Evolutionary conservation across 2,113 vertebrate species (phyloP).

Genomic region (Dryoscopus gambensis): DNA sequence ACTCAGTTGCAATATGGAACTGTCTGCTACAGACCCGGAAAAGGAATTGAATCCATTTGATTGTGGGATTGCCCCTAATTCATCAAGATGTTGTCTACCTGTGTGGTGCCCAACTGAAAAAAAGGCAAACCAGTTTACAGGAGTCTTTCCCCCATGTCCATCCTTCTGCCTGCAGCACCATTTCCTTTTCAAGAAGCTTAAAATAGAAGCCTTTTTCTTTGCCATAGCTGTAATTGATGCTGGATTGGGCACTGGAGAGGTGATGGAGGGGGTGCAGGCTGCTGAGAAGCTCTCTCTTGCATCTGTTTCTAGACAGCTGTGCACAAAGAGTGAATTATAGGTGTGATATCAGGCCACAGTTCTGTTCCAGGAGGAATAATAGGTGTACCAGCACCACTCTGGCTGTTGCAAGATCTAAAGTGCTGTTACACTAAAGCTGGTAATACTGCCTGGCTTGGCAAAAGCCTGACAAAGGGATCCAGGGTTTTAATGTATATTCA

Average conservation of each 20-base stretch:
- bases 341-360: not conserved
- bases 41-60: not conserved
- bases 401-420: slow-evolving; percentile 1
- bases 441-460: not conserved
- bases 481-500: not conserved
- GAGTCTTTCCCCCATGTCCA: not conserved
- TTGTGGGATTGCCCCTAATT: not conserved
- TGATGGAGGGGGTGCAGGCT: not conserved
- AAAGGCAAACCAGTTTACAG: not conserved
- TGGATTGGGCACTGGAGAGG: not conserved
- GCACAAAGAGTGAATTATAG: not conserved
- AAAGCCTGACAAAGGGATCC: not conserved
- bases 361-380: slow-evolving; percentile 19
- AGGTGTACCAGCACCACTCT: not conserved
- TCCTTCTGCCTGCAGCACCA: not conserved
- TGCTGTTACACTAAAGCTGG: not conserved
- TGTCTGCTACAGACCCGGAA: not conserved
- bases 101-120: not conserved
- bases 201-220: slow-evolving; percentile 8
- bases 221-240: not conserved
- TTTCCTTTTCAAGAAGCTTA: not conserved
- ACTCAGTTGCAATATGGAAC: not conserved
- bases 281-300: not conserved
- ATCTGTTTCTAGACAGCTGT: not conserved
- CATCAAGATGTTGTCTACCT: not conserved